These are phyloP conservation scores for Teleopsis dalmanni DNA, from an alignment of 1,140 invertebrate species.

Conservation along the genomic window DNA sequence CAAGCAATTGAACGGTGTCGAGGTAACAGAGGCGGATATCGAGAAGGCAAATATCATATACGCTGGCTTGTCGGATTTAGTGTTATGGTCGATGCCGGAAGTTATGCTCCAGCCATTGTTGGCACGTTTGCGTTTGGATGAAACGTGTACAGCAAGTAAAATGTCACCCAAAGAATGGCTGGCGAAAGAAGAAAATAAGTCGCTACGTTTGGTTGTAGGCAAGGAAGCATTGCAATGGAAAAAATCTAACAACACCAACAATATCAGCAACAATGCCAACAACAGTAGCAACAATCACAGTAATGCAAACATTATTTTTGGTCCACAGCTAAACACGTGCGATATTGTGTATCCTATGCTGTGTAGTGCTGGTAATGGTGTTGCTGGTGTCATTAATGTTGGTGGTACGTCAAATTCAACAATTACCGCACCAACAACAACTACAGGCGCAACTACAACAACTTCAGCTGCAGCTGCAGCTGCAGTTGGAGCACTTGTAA, in stretches of 20 bases:
- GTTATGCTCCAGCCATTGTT: conserved; percentile 65
- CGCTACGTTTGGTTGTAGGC: conserved; percentile 68
- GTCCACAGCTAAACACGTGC: not conserved
- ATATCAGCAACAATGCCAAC: conserved; percentile 1
- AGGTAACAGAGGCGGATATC: conserved; percentile 63
- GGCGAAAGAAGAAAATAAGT: conserved; percentile 56
- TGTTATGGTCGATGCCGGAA: conserved; percentile 69
- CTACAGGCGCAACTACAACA: conserved; percentile 7
- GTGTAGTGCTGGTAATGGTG: not conserved
- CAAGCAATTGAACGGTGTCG: conserved; percentile 63
- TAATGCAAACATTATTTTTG: not conserved
- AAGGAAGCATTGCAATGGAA: conserved; percentile 82
- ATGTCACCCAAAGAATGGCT: conserved; percentile 42
- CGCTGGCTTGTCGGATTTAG: conserved; percentile 64
- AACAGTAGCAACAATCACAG: conserved; percentile 4
- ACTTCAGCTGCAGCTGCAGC: not conserved
- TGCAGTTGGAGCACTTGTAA: not conserved
- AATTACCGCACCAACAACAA: not conserved
- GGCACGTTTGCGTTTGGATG: conserved; percentile 52
- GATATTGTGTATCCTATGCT: too few species aligned
- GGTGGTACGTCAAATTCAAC: not conserved
- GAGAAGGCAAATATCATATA: conserved; percentile 60
- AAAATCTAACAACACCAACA: conserved; percentile 22
- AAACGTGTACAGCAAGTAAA: conserved; percentile 41
- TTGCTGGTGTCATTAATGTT: not conserved